Evolutionary conservation across 2,797 vertebrate species (phyloP).

Genomic region (Brotogeris chrysoptera): DNA sequence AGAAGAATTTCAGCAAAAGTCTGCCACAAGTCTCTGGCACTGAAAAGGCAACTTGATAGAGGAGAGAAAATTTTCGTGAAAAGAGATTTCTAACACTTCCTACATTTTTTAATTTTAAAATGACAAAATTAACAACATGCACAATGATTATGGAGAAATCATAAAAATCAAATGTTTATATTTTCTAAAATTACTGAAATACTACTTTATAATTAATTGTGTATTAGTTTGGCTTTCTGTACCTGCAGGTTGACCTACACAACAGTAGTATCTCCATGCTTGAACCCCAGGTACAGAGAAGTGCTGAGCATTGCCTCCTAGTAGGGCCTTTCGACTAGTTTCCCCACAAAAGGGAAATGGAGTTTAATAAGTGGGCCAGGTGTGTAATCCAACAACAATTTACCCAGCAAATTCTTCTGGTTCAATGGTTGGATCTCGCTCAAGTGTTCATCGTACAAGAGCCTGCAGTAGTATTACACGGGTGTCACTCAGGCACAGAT

Average conservation of each 20-base stretch:
- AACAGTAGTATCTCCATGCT: neutral
- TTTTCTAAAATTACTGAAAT: neutral
- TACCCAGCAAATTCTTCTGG: constrained; percentile 40
- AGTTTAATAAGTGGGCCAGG: constrained; percentile 39
- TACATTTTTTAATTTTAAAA: neutral
- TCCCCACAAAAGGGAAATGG: constrained; percentile 12
- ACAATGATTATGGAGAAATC: neutral
- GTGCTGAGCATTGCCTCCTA: constrained; percentile 1
- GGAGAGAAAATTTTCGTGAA: neutral
- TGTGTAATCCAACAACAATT: constrained; percentile 46
- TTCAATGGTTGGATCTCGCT: constrained; percentile 49
- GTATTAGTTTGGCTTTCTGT: neutral
- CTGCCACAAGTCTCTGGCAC: neutral
- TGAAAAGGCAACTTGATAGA: neutral
- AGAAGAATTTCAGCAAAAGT: constrained; percentile 34
- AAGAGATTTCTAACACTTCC: neutral
- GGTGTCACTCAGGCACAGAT: constrained; percentile 38
- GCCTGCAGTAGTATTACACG: constrained; percentile 35
- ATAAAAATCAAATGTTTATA: neutral
- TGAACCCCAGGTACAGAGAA: neutral
- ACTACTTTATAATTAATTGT: neutral
- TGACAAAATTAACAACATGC: neutral
- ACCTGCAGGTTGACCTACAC: neutral
- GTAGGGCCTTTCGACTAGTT: constrained; percentile 27
- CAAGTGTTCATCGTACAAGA: constrained; percentile 43